These are phyloP conservation scores for Leucophenga varia DNA, from an alignment of 1,140 invertebrate species.

Conservation along the genomic window DNA sequence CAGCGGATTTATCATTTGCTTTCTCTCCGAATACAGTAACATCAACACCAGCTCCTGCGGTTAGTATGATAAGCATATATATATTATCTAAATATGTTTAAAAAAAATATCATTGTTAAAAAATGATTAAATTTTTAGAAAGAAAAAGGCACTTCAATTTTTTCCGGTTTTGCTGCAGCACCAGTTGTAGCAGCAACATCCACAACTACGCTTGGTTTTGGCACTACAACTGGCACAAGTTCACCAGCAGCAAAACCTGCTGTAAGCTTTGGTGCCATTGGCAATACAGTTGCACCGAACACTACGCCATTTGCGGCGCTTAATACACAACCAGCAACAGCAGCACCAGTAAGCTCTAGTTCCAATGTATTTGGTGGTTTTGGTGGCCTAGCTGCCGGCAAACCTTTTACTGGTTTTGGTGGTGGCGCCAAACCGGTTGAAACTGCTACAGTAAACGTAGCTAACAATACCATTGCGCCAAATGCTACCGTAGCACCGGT, in stretches of 20 bases:
- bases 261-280: constrained; percentile 22
- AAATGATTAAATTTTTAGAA: constrained; percentile 16
- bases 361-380: constrained; percentile 3
- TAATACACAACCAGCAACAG: background rate
- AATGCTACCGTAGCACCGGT: background rate
- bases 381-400: background rate
- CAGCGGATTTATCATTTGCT: constrained; percentile 35
- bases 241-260: constrained; percentile 9
- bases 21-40: constrained; percentile 36
- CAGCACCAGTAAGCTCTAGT: no score
- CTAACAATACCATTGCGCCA: background rate
- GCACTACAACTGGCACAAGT: constrained; percentile 6
- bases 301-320: background rate
- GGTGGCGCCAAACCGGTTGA: constrained; percentile 8
- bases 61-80: background rate
- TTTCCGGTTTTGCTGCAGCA: constrained; percentile 26
- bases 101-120: no score
- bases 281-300: background rate
- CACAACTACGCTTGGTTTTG: background rate
- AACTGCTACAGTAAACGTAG: background rate
- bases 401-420: no score
- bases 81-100: no score
- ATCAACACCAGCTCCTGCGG: constrained; percentile 34
- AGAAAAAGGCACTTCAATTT: constrained; percentile 29
- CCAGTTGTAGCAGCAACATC: background rate